These are phyloP conservation scores for Drosophila tripunctata DNA, from an alignment of 2,888 invertebrate species.

Conservation along the genomic window DNA sequence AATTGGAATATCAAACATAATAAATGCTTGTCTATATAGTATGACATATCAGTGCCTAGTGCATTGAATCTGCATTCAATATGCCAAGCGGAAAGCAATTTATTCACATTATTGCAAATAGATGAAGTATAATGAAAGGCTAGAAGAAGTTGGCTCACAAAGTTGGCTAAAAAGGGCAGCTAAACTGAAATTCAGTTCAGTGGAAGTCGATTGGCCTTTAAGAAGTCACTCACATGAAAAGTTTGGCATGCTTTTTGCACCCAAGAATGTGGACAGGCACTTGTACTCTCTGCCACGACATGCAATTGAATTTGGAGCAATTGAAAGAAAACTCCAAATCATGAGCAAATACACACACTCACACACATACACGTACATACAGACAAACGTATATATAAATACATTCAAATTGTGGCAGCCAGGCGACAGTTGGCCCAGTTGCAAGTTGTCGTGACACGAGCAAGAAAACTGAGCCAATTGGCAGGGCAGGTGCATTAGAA, in stretches of 20 bases:
- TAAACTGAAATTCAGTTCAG: constrained; percentile 47
- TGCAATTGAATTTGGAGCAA: constrained; percentile 74
- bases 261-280: constrained; percentile 53
- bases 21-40: constrained; percentile 16
- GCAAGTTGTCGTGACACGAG: constrained; percentile 64
- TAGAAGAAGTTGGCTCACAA: constrained; percentile 18
- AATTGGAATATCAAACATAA: constrained; percentile 26
- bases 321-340: constrained; percentile 50
- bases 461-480: constrained; percentile 76
- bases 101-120: constrained; percentile 65
- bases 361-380: constrained; percentile 1
- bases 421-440: constrained; percentile 75
- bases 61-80: constrained; percentile 34
- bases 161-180: constrained; percentile 28
- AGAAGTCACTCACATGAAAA: constrained; percentile 73
- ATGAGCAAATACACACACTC: constrained; percentile 24
- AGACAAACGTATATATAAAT: neutral
- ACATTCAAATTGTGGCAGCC: constrained; percentile 16
- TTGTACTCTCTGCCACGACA: constrained; percentile 37
- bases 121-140: constrained; percentile 33
- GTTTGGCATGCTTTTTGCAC: constrained; percentile 53
- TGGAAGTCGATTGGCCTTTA: constrained; percentile 76
- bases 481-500: constrained; percentile 72
- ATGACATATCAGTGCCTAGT: constrained; percentile 2
- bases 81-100: constrained; percentile 66